Conservation (phyloP, 2,113 vertebrate species). For the Brevimyrus niger region DNA sequence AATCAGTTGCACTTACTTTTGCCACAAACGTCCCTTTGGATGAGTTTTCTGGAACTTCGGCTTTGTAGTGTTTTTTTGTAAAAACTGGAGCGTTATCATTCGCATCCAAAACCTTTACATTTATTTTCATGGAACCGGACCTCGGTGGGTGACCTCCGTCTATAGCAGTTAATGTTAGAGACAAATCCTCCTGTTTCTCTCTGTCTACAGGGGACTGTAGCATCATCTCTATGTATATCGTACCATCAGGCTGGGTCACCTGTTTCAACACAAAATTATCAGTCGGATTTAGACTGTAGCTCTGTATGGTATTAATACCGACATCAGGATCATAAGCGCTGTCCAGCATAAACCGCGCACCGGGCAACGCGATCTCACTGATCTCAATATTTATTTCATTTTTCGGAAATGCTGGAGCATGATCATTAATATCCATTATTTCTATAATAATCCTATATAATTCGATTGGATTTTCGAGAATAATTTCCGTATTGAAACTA, state of each 20-base stretch:
- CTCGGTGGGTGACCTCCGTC: slow-evolving; percentile 47
- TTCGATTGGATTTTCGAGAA: background rate
- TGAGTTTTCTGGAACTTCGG: background rate
- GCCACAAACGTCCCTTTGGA: too few relatives aligned
- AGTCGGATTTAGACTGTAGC: background rate
- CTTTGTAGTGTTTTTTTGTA: slow-evolving; percentile 26
- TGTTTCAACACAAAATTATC: slow-evolving; percentile 17
- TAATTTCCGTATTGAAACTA: slow-evolving; percentile 13
- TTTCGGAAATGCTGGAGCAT: slow-evolving; percentile 19
- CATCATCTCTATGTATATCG: slow-evolving; percentile 35
- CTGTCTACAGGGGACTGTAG: background rate
- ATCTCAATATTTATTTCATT: slow-evolving; percentile 39
- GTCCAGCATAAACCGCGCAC: too few relatives aligned
- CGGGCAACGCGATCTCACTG: background rate
- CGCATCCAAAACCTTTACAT: slow-evolving; percentile 27
- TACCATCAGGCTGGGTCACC: slow-evolving; percentile 17
- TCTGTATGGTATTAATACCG: background rate
- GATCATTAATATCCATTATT: slow-evolving; percentile 21
- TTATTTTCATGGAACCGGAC: slow-evolving; percentile 20
- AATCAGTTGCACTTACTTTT: too few relatives aligned
- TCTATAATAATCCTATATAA: background rate
- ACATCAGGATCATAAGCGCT: background rate
- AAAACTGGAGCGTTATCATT: slow-evolving; percentile 40
- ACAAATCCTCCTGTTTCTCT: background rate
- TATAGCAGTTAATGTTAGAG: slow-evolving; percentile 42